Evolutionary conservation across 2,113 vertebrate genomes (phyloP), one percentile per base, ranked within the genome.

Genomic region (Cygnus buccinator): DNA sequence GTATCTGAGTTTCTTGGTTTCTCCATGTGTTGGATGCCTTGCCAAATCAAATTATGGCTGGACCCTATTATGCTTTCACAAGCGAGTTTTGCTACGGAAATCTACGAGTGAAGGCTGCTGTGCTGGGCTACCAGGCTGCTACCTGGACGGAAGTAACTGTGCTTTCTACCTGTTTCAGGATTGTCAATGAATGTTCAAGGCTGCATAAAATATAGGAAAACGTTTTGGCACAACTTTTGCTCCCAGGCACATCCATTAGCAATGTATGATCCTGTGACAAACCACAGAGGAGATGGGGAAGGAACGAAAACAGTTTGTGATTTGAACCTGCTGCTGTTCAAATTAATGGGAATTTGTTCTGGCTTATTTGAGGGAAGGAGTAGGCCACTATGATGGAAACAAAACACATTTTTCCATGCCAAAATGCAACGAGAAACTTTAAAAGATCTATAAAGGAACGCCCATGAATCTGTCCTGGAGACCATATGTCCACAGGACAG

Each of bases 401-500:
- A 11, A 33, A 59, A 84, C 54, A 65, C 74, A n/a, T 89, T 84
- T 89, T 94, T 92, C 62, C 54, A 63, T 39, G 86, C 77, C 89
- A 76, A 91, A 95, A 91, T 55, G 54, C 37, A 91, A 71, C 6
- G 28, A 94, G 66, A 83, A 89, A 54, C 87, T 85, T 93, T 82
- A 41, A 75, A 87, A 89, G 71, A 76, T 62, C 50, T 77, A 63
- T 50, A 85, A 84, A 92, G 57, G 37, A 84, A 63, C 50, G 73
- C 75, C 87, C 74, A 79, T 91, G 80, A 58, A 91, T 85, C 86
- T 89, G 67, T 76, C 89, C 81, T 94, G 87, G 54, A 79, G 71
- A 92, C 84, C 91, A 85, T 89, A 82, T 79, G 94, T 55, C 70
- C 82, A 91, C 10, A 46, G 74, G 94, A 89, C 80, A 93, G 94